These are phyloP conservation scores for Lissonota sp. DNA, from an alignment of 2,888 invertebrate species.

Conservation along the genomic window DNA sequence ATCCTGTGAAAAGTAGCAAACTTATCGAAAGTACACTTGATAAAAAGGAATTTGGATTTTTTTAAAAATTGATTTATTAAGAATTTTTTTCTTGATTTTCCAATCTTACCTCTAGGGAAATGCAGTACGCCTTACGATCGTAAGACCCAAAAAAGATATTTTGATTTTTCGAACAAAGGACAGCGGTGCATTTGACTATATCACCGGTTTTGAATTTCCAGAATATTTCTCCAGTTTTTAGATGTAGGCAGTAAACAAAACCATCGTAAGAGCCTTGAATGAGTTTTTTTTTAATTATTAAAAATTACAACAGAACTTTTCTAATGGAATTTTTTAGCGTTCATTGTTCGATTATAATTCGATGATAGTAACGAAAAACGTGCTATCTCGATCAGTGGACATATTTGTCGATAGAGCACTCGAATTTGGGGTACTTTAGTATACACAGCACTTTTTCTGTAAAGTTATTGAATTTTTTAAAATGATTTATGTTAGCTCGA, in stretches of 20 bases:
- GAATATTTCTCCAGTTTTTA: constrained; percentile 85
- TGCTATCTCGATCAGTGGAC: too few species aligned
- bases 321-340: neutral
- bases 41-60: too few species aligned
- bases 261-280: constrained; percentile 89
- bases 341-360: constrained; percentile 10
- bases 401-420: too few species aligned
- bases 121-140: constrained; percentile 88
- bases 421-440: too few species aligned
- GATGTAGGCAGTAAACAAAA: constrained; percentile 87
- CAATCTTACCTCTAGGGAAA: constrained; percentile 85
- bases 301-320: constrained; percentile 51
- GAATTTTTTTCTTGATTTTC: constrained; percentile 18
- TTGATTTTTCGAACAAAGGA: constrained; percentile 81
- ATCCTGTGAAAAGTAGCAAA: constrained; percentile 79
- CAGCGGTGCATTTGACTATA: constrained; percentile 88
- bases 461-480: too few species aligned
- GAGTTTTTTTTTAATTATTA: neutral
- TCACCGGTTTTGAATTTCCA: constrained; percentile 88
- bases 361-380: too few species aligned
- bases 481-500: too few species aligned
- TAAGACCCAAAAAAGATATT: constrained; percentile 89
- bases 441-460: too few species aligned
- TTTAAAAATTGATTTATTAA: too few species aligned
- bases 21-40: too few species aligned